Percentiles rank a stretch among this genome's conserved stretches.
phyloP scores from a whole-genome alignment of 2,888 invertebrate species.

The Ennomos quercinarius region DNA sequence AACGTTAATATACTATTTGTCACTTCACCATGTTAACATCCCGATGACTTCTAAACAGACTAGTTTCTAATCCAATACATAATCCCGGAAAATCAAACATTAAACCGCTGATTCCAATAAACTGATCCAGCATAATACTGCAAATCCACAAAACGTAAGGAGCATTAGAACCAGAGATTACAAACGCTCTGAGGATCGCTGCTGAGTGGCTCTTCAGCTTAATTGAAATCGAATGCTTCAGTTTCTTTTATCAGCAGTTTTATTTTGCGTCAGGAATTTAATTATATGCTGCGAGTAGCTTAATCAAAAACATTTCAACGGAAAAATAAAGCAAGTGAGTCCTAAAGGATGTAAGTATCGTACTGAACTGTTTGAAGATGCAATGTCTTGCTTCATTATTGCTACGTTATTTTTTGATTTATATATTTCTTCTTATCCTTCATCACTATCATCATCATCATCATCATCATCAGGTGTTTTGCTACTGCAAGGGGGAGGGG shows the following conservation, averaged over 20 bases:
- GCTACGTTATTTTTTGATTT: no score
- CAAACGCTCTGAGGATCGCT: constrained; percentile 25
- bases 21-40: not conserved
- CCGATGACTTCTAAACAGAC: not conserved
- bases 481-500: no score
- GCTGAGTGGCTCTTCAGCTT: constrained; percentile 31
- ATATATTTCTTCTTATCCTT: no score
- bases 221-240: constrained; percentile 42
- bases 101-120: constrained; percentile 19
- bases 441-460: no score
- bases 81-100: constrained; percentile 8
- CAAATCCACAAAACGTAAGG: constrained; percentile 18
- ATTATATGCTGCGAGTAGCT: constrained; percentile 32
- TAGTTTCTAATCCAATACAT: constrained; percentile 1
- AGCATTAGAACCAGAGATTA: constrained; percentile 23
- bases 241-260: constrained; percentile 31
- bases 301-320: constrained; percentile 28
- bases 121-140: constrained; percentile 25
- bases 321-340: not conserved
- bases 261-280: constrained; percentile 41
- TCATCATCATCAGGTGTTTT: no score
- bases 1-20: no score
- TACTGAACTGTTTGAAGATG: no score
- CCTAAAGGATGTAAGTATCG: no score
- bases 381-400: no score